phyloP scores from a whole-genome alignment of 2,797 vertebrate genomes.

The Lophius americanus region DNA sequence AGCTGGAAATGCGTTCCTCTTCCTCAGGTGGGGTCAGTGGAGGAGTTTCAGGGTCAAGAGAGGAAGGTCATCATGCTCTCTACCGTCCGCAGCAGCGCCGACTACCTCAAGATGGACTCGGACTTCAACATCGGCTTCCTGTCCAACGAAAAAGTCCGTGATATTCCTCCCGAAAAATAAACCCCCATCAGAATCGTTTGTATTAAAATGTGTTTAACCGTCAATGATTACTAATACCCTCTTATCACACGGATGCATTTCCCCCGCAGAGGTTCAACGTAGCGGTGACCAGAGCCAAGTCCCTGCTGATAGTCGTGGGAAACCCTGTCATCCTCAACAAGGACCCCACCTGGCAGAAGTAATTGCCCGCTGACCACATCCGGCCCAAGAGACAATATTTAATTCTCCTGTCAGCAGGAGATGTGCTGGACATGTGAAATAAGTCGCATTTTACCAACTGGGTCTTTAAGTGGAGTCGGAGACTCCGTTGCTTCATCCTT shows the following conservation, averaged over 20 bases:
- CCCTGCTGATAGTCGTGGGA: constrained; percentile 90
- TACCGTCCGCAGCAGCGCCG: constrained; percentile 87
- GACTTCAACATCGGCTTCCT: constrained; percentile 92
- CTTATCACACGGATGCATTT: not conserved
- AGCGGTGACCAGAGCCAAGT: constrained; percentile 92
- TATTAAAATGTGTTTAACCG: no score
- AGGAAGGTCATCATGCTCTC: constrained; percentile 90
- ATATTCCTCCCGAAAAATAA: not conserved
- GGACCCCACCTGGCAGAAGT: constrained; percentile 88
- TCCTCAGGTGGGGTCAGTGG: constrained; percentile 91
- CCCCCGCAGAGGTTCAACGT: constrained; percentile 90
- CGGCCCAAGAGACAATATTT: no score
- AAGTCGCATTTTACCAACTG: no score
- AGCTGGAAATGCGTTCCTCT: not conserved
- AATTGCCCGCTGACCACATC: constrained; percentile 45
- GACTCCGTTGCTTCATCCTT: not conserved
- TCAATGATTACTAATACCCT: no score
- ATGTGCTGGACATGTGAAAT: no score
- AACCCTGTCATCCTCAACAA: constrained; percentile 89
- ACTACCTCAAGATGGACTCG: constrained; percentile 85
- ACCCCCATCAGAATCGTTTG: no score
- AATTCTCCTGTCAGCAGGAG: no score
- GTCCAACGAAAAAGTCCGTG: constrained; percentile 89
- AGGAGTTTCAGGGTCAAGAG: constrained; percentile 97
- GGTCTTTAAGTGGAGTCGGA: no score